Evolutionary conservation across 2,888 invertebrate genomes (phyloP), one percentile per base, ranked within the genome.

Genomic region (Dryobotodes eremita): DNA sequence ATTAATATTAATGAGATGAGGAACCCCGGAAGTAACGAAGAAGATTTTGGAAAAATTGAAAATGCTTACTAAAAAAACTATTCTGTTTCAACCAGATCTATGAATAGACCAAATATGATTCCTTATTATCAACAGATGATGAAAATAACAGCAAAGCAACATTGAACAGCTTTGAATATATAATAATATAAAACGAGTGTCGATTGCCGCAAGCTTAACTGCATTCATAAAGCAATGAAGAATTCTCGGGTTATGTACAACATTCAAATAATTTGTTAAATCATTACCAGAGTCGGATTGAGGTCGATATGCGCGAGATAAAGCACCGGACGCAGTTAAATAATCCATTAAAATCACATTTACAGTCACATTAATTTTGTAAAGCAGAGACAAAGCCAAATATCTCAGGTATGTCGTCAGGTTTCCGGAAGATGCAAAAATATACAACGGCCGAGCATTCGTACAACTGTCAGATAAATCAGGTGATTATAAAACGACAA

Each of bases 341-440:
- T 77, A 74, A 83, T 79, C 53, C 77, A 89, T 87, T 83, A 80
- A 83, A 83, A 81, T 74, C 59, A 75, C 76, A 85, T 87, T 83
- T 83, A 75, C n/a, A 62, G n/a, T 17, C 46, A 17, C 78, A 77
- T 76, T 79, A 62, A 79, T 73, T 79, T 72, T 61, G 53, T 80
- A 57, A 61, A 82, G n/a, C 71, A 31, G 68, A 77, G 70, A 87
- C 84, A 87, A 82, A 84, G 83, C 74, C 69, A 83, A 82, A 78
- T 57, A 84, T 83, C 70, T 83, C 31, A 79, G 80, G 77, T 75
- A 90, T 89, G 88, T 76, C 73, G 74, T 71, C 66, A 65, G 57
- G 81, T 83, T 89, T 89, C 89, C 89, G 89, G 85, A 79, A 82
- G 79, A 80, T 75, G 72, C 81, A 70, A 73, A 71, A 74, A 72